A percentile compares a stretch with the other conserved stretches of the same genome.
Evolutionary conservation across 2,797 vertebrate species (phyloP).

Genomic region (Chanos chanos): DNA sequence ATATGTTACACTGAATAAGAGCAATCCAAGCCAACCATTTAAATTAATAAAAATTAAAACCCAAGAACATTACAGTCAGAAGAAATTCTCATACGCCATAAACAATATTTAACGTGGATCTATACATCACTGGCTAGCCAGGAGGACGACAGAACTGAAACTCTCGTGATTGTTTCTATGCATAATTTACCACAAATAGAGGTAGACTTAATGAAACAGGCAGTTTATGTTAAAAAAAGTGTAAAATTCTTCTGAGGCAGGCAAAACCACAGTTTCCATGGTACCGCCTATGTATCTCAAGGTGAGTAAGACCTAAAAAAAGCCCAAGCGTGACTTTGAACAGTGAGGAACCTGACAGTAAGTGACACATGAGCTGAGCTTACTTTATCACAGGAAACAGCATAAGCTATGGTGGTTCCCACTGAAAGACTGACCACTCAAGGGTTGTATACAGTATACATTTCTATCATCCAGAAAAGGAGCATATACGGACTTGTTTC

Average conservation of each 20-base stretch:
- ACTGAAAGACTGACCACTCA: not conserved
- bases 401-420: not conserved
- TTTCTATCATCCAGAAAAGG: no score
- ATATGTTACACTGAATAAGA: no score
- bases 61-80: no score
- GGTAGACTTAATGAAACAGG: slow-evolving; percentile 30
- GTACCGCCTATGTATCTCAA: slow-evolving; percentile 28
- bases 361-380: slow-evolving; percentile 25
- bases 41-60: no score
- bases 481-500: no score
- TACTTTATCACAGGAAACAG: slow-evolving; percentile 2
- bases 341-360: slow-evolving; percentile 23
- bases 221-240: slow-evolving; percentile 20
- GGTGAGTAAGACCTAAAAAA: slow-evolving; percentile 35
- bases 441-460: not conserved
- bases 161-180: no score
- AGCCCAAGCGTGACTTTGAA: slow-evolving; percentile 33
- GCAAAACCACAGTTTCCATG: slow-evolving; percentile 25
- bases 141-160: no score
- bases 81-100: no score
- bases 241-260: slow-evolving; percentile 24
- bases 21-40: no score
- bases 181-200: no score
- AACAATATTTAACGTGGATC: no score
- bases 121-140: no score